Conservation (phyloP, 1,140 invertebrate genomes). For the Anagrus nilaparvatae region DNA sequence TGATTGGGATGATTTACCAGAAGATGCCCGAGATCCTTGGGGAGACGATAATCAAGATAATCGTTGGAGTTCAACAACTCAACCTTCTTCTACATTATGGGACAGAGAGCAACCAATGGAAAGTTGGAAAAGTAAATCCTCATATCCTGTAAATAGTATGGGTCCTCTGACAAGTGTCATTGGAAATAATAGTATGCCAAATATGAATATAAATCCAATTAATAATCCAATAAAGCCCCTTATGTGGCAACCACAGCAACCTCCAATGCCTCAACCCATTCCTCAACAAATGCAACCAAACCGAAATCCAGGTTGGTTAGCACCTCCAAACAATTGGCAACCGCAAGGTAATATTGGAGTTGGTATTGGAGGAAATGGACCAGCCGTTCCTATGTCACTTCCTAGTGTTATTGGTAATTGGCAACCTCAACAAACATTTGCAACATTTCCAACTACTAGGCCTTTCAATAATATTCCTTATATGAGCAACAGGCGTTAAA, state of each 20-base stretch:
- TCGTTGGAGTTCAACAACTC: slow-evolving; percentile 5
- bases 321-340: slow-evolving; percentile 11
- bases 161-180: neutral
- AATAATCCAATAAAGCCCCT: slow-evolving; percentile 9
- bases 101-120: slow-evolving; percentile 10
- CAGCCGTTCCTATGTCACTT: too few relatives aligned
- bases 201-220: slow-evolving; percentile 2
- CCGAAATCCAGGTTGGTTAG: slow-evolving; percentile 13
- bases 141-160: slow-evolving; percentile 8
- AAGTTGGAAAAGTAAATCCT: slow-evolving; percentile 9
- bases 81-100: slow-evolving; percentile 3
- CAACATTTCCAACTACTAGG: slow-evolving; percentile 5
- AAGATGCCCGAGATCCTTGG: slow-evolving; percentile 40
- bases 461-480: slow-evolving; percentile 10
- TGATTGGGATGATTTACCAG: slow-evolving; percentile 37
- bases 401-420: slow-evolving; percentile 11
- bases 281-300: slow-evolving; percentile 5
- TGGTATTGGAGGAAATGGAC: neutral
- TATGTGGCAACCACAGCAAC: slow-evolving; percentile 8
- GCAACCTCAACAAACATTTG: slow-evolving; percentile 14
- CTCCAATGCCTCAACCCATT: too few relatives aligned
- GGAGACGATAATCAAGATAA: slow-evolving; percentile 27
- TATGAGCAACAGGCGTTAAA: slow-evolving; percentile 14
- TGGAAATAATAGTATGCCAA: neutral
- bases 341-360: neutral